Conservation (phyloP, 2,888 invertebrate species). For the Callosobruchus maculatus region DNA sequence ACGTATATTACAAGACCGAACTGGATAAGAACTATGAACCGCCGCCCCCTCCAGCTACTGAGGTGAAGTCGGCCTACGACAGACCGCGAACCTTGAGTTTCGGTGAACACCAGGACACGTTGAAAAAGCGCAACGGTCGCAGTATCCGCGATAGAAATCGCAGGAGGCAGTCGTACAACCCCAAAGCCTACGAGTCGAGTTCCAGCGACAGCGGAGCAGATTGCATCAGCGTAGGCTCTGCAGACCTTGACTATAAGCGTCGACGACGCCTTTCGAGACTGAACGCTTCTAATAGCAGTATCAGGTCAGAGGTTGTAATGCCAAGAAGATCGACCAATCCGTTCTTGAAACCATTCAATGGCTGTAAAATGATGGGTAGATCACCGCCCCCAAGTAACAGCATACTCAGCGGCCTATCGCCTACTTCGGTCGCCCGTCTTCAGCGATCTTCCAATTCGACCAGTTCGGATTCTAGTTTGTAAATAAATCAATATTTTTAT, state of each 20-base stretch:
- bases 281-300: constrained; percentile 45
- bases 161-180: constrained; percentile 57
- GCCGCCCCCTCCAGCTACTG: background rate
- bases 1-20: constrained; percentile 38
- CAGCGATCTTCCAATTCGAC: constrained; percentile 35
- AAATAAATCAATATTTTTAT: constrained; percentile 16
- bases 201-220: constrained; percentile 50
- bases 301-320: constrained; percentile 43
- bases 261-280: constrained; percentile 42
- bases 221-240: constrained; percentile 47
- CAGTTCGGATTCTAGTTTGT: constrained; percentile 46
- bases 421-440: constrained; percentile 49
- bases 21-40: constrained; percentile 17
- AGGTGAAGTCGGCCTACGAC: constrained; percentile 13
- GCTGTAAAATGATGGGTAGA: constrained; percentile 45
- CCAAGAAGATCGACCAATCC: constrained; percentile 36
- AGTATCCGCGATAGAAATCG: constrained; percentile 56
- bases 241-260: constrained; percentile 47
- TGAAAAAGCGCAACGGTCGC: constrained; percentile 40
- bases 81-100: constrained; percentile 37
- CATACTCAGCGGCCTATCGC: constrained; percentile 55
- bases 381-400: constrained; percentile 57
- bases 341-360: constrained; percentile 44
- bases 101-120: constrained; percentile 34
- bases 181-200: constrained; percentile 54